Evolutionary conservation across 2,113 vertebrate genomes (phyloP), one percentile per base, ranked within the genome.

Genomic region (Eurypyga helias): DNA sequence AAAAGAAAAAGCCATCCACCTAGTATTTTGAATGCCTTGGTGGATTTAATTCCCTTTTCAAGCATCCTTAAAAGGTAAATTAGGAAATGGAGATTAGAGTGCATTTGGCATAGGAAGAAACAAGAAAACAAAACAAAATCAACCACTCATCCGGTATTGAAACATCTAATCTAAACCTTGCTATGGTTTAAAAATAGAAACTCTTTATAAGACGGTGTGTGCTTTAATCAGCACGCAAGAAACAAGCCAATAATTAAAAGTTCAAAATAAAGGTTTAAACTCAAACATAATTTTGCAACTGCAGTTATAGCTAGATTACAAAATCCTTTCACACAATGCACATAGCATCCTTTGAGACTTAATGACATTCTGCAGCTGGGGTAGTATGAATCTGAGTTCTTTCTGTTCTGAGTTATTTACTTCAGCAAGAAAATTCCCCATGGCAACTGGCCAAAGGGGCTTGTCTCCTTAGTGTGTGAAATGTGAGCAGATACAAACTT

Each of bases 311-410:
- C 62, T 89, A 92, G 88, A 97, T 96, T 97, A 95, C 95, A 97
- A 95, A 96, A 98, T 96, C 96, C 88, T 97, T 97, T 97, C 97
- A 96, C 95, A 97, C 94, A 96, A 96, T 87, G 82, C 90, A 95
- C 95, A 94, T 96, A 96, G 90, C 95, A 96, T 97, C 96, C 96
- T 97, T 97, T 98, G 96, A 97, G 97, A 97, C 83, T 96, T 97
- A 98, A 97, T 97, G 97, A 96, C 96, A 97, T 97, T 97, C 96
- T 96, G 95, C 97, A 96, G 96, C 97, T 98, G 97, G 96, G 85
- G 61, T 75, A 96, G 92, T 85, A 96, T 87, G 96, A 98, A 96
- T 97, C 87, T 90, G 77, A 93, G 85, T 93, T 90, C 95, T 93
- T 94, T 97, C 96, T 97, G 90, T 93, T 97, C 94, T 17, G 89